Evolutionary conservation across 2,888 invertebrate genomes (phyloP).

Genomic region (Cantharis nigra): DNA sequence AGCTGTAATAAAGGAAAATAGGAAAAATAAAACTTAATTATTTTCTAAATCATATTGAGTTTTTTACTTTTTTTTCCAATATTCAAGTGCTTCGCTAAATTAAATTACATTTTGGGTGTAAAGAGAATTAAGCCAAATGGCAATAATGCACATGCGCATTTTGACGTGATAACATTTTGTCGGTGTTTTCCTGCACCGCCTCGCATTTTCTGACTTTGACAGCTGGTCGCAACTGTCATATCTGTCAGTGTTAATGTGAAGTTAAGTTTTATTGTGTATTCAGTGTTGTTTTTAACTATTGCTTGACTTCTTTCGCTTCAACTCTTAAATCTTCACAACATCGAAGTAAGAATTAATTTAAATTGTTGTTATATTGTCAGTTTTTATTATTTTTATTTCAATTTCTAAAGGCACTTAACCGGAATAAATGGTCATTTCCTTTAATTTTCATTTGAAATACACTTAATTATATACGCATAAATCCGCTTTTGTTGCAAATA

Average conservation of each 20-base stretch:
- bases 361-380: not conserved
- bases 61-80: not conserved
- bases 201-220: slow-evolving; percentile 18
- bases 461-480: not conserved
- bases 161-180: not conserved
- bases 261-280: slow-evolving; percentile 17
- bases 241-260: slow-evolving; percentile 19
- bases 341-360: slow-evolving; percentile 11
- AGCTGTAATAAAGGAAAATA: slow-evolving; percentile 52
- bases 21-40: slow-evolving; percentile 48
- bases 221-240: slow-evolving; percentile 16
- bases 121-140: not conserved
- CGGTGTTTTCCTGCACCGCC: slow-evolving; percentile 18
- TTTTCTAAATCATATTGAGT: not conserved
- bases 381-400: not conserved
- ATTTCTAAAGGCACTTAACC: not conserved
- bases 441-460: not conserved
- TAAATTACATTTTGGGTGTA: not conserved
- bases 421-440: not conserved
- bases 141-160: not conserved
- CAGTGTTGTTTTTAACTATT: slow-evolving; percentile 25
- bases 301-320: slow-evolving; percentile 14
- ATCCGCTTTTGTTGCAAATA: not conserved
- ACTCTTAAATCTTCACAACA: slow-evolving; percentile 14
- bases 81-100: not conserved